phyloP scores from a whole-genome alignment of 2,888 invertebrate genomes.

The Mesoligia furuncula region DNA sequence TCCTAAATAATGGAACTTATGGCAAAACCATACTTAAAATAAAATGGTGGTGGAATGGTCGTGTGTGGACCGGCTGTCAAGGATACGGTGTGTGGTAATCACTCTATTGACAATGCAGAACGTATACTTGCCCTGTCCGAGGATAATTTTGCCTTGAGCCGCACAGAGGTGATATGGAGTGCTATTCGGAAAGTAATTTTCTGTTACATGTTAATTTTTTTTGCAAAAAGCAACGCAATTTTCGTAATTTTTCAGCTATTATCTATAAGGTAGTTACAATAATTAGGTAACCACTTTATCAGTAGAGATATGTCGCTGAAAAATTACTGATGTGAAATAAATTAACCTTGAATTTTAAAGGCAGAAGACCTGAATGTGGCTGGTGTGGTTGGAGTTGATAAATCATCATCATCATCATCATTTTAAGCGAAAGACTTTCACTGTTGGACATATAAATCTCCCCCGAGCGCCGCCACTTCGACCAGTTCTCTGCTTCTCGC shows the following conservation, averaged over 20 bases:
- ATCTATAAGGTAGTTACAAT: background rate
- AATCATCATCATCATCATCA: too few relatives aligned
- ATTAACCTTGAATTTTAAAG: background rate
- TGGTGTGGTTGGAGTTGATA: too few relatives aligned
- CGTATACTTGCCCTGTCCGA: conserved; percentile 76
- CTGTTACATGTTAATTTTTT: background rate
- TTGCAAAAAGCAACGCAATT: background rate
- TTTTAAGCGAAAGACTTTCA: too few relatives aligned
- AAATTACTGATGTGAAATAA: background rate
- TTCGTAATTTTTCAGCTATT: background rate
- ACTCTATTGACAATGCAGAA: conserved; percentile 84
- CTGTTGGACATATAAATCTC: too few relatives aligned
- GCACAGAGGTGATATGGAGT: conserved; percentile 68
- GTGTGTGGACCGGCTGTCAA: conserved; percentile 70
- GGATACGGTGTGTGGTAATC: conserved; percentile 80
- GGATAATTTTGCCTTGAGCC: conserved; percentile 71
- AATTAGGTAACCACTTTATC: background rate
- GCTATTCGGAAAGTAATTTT: background rate
- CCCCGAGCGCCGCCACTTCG: too few relatives aligned
- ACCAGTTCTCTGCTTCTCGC: too few relatives aligned
- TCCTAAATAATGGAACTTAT: conserved; percentile 3
- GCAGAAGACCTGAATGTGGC: too few relatives aligned
- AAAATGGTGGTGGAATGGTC: conserved; percentile 48
- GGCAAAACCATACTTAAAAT: conserved; percentile 26
- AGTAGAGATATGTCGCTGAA: background rate